These are phyloP conservation scores for Enhydra lutris DNA, from an alignment of 2,113 vertebrate species.

Conservation along the genomic window DNA sequence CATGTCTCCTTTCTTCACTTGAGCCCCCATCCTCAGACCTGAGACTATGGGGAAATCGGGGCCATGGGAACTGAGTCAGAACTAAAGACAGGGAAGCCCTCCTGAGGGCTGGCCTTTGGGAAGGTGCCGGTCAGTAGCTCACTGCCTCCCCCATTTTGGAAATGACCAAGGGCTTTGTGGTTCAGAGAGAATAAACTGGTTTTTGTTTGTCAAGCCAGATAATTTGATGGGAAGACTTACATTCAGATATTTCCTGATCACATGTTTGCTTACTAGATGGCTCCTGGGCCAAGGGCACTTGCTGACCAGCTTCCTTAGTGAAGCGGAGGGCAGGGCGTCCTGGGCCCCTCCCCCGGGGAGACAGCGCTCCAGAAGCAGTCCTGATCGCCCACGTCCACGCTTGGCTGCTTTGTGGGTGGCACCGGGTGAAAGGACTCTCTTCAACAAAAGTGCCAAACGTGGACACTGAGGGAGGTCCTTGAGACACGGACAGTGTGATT, in stretches of 20 bases:
- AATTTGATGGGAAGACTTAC: not conserved
- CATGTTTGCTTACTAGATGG: not conserved
- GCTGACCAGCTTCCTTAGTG: not conserved
- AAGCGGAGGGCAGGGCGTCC: not conserved
- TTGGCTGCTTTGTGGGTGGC: not conserved
- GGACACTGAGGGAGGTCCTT: not conserved
- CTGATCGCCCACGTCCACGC: rapidly evolving
- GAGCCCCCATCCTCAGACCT: not conserved
- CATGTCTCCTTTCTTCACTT: not conserved
- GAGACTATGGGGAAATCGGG: not conserved
- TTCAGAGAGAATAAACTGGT: not conserved
- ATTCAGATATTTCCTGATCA: not conserved
- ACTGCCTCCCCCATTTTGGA: not conserved
- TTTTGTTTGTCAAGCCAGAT: not conserved
- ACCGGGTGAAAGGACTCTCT: rapidly evolving
- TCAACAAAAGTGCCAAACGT: rapidly evolving
- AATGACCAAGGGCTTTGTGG: not conserved
- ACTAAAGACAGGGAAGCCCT: not conserved
- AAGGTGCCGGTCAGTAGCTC: not conserved
- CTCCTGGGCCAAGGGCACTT: rapidly evolving
- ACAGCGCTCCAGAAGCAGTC: rapidly evolving
- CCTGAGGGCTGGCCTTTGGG: not conserved
- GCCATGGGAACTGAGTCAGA: not conserved
- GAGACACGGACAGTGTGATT: not conserved
- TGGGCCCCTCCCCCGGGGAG: rapidly evolving